Conservation (phyloP, 2,797 vertebrate species). For the Pterois miles region DNA sequence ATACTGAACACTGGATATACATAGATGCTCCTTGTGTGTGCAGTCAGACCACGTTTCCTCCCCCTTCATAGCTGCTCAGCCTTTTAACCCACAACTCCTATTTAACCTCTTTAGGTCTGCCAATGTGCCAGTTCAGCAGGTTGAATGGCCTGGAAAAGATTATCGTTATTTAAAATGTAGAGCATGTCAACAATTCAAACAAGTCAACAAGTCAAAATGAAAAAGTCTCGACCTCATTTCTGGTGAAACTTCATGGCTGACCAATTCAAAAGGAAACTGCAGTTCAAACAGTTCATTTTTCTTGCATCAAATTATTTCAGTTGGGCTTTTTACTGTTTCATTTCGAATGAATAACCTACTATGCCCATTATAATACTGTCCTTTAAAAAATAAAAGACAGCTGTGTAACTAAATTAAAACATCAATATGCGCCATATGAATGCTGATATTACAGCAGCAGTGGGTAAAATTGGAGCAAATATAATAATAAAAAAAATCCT, state of each 20-base stretch:
- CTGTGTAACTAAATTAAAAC: neutral
- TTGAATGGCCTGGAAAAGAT: neutral
- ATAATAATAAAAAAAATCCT: too few relatives aligned
- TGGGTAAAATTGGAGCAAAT: too few relatives aligned
- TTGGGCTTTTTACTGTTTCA: neutral
- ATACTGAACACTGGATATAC: neutral
- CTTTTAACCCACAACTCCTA: conserved; percentile 33
- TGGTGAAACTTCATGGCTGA: neutral
- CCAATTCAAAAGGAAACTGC: neutral
- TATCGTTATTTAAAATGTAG: neutral
- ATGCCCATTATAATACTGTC: neutral
- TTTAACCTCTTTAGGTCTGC: conserved; percentile 10
- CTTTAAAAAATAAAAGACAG: neutral
- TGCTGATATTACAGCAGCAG: too few relatives aligned
- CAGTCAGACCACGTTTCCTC: conserved; percentile 17
- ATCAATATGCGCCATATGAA: too few relatives aligned
- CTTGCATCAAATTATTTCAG: neutral
- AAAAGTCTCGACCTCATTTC: neutral
- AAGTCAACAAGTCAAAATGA: neutral
- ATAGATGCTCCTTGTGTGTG: conserved; percentile 12
- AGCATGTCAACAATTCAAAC: neutral
- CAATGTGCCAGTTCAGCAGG: conserved; percentile 22
- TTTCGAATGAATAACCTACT: neutral
- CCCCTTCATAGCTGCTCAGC: neutral
- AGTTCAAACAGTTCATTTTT: neutral